A percentile compares a stretch with the other conserved stretches of the same genome.
phyloP scores from a whole-genome alignment of 2,113 vertebrate species.

The Lepus americanus region DNA sequence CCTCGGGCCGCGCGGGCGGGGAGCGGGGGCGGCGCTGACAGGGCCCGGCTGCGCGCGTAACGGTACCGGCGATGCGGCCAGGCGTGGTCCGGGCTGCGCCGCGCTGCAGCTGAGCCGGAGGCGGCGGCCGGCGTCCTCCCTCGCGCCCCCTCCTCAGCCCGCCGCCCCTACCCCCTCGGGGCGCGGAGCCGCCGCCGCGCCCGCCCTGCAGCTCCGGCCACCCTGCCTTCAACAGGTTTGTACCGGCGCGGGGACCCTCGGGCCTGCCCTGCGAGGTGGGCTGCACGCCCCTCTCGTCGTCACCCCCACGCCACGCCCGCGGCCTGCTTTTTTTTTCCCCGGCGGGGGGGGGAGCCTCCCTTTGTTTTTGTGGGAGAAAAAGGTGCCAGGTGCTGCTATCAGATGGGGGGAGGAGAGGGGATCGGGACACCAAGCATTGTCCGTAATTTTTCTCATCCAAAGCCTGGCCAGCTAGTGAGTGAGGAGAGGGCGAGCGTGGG shows the following conservation, averaged over 20 bases:
- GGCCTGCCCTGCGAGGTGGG: constrained; percentile 15
- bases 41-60: constrained; percentile 67
- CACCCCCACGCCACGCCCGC: neutral
- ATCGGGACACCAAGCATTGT: neutral
- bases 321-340: neutral
- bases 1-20: neutral
- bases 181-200: neutral
- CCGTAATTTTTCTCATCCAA: constrained; percentile 20
- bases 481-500: neutral
- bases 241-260: neutral
- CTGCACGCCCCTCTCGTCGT: neutral
- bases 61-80: constrained; percentile 86
- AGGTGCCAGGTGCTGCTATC: constrained; percentile 66
- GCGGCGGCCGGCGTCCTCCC: constrained; percentile 20
- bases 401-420: neutral
- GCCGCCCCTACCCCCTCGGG: constrained; percentile 18
- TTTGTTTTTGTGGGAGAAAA: constrained; percentile 79
- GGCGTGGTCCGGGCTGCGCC: constrained; percentile 86
- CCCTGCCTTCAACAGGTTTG: constrained; percentile 82
- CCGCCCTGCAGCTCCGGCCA: constrained; percentile 24
- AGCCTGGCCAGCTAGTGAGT: neutral
- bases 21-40: constrained; percentile 60
- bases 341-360: neutral
- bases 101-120: constrained; percentile 73
- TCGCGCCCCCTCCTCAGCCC: neutral